phyloP scores from a whole-genome alignment of 2,113 vertebrate genomes.

The Corythaeola cristata region DNA sequence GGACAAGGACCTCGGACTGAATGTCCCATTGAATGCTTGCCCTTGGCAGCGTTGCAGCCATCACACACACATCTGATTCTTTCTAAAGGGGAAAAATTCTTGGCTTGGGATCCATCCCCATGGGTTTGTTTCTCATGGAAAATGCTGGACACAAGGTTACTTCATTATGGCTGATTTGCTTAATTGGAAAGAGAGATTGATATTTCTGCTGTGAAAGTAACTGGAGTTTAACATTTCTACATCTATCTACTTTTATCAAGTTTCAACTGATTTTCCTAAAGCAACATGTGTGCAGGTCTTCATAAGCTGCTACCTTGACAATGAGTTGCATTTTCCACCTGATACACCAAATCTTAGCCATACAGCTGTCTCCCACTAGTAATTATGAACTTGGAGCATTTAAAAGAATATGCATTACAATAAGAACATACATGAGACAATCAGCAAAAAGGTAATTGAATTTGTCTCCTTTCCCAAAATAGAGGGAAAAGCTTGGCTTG shows the following conservation, averaged over 20 bases:
- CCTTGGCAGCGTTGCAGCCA: neutral
- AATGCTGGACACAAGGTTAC: neutral
- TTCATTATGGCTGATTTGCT: conserved; percentile 3
- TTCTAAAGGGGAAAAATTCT: conserved; percentile 22
- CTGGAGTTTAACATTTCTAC: neutral
- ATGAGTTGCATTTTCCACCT: neutral
- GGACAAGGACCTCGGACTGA: conserved; percentile 9
- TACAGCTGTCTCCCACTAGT: neutral
- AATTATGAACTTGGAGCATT: neutral
- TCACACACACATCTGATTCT: conserved; percentile 1
- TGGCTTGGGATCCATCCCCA: conserved; percentile 14
- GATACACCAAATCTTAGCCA: neutral
- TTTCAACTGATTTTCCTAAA: neutral
- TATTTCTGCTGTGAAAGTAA: neutral
- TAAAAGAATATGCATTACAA: neutral
- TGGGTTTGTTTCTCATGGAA: neutral
- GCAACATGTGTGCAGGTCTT: neutral
- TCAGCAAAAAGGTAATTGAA: conserved; percentile 41
- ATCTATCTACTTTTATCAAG: neutral
- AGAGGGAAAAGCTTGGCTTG: neutral
- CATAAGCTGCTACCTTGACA: neutral
- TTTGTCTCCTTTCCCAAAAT: conserved; percentile 13
- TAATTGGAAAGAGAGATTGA: neutral
- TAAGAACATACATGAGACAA: neutral
- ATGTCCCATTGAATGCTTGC: neutral